These are phyloP conservation scores for Neosalanx taihuensis DNA, from an alignment of 2,797 vertebrate genomes.

Conservation along the genomic window DNA sequence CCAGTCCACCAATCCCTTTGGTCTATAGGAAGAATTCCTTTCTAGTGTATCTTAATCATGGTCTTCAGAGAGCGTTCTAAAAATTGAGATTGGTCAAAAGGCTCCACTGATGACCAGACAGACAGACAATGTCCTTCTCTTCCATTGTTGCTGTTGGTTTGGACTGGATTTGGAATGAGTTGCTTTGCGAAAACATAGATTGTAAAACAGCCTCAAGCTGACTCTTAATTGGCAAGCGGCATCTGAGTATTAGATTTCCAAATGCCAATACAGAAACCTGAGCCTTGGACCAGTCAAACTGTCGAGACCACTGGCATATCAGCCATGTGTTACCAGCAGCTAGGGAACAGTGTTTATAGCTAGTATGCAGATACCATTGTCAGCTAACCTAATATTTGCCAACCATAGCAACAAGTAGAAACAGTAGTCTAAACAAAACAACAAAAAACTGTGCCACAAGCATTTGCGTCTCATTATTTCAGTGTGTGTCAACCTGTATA, in stretches of 20 bases:
- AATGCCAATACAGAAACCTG: slow-evolving; percentile 56
- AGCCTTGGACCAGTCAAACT: slow-evolving; percentile 25
- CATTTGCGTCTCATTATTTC: too few species aligned
- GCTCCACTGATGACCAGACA: slow-evolving; percentile 5
- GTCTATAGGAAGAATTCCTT: neutral
- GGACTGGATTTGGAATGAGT: slow-evolving; percentile 30
- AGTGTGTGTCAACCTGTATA: too few species aligned
- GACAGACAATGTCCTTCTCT: slow-evolving; percentile 13
- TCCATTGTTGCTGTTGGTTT: slow-evolving; percentile 30
- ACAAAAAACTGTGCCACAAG: too few species aligned
- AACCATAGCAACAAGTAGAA: too few species aligned
- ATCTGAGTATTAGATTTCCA: slow-evolving; percentile 41
- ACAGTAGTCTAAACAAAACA: too few species aligned
- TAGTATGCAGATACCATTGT: neutral
- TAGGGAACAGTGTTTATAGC: neutral
- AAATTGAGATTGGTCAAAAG: neutral
- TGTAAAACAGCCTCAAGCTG: slow-evolving; percentile 33
- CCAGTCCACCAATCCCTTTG: neutral
- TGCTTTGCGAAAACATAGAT: slow-evolving; percentile 47
- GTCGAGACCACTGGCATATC: neutral
- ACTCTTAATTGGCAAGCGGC: slow-evolving; percentile 28
- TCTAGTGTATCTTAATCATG: slow-evolving; percentile 16
- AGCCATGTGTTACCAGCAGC: slow-evolving; percentile 13
- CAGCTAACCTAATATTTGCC: neutral
- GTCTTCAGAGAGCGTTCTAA: neutral